Percentiles rank a stretch among this genome's conserved stretches.
Conservation (phyloP, 2,113 vertebrate genomes). For the Condylura cristata region DNA sequence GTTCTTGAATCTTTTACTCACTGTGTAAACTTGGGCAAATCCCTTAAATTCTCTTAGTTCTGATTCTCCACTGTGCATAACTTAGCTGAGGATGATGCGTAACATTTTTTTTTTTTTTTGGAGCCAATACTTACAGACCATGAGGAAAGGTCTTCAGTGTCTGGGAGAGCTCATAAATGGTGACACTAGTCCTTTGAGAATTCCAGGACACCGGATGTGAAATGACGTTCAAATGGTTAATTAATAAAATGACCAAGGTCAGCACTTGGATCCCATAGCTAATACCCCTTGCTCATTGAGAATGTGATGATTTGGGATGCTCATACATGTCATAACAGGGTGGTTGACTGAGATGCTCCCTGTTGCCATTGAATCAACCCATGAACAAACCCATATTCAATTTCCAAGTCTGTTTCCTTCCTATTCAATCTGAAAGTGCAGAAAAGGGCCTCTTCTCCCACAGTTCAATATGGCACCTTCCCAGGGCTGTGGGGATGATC, state of each 20-base stretch:
- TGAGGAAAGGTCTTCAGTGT: neutral
- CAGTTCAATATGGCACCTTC: neutral
- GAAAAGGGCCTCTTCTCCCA: neutral
- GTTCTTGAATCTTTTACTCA: neutral
- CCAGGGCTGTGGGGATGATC: neutral
- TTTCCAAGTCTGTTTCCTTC: neutral
- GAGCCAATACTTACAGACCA: neutral
- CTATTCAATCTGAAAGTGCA: neutral
- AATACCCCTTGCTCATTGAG: neutral
- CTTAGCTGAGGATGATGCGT: fast-evolving
- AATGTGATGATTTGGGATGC: neutral
- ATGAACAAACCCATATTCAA: neutral
- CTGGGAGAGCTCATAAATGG: neutral
- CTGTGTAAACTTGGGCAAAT: neutral
- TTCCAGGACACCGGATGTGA: neutral
- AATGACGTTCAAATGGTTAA: neutral
- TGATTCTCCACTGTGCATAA: fast-evolving
- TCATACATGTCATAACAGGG: neutral
- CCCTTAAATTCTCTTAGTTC: neutral
- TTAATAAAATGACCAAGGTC: neutral
- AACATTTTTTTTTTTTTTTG: no score
- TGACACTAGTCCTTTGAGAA: neutral
- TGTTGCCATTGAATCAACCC: neutral
- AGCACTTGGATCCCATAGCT: neutral
- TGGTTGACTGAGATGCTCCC: neutral